Conservation (phyloP, 2,888 invertebrate species). For the Caenorhabditis virilis region DNA sequence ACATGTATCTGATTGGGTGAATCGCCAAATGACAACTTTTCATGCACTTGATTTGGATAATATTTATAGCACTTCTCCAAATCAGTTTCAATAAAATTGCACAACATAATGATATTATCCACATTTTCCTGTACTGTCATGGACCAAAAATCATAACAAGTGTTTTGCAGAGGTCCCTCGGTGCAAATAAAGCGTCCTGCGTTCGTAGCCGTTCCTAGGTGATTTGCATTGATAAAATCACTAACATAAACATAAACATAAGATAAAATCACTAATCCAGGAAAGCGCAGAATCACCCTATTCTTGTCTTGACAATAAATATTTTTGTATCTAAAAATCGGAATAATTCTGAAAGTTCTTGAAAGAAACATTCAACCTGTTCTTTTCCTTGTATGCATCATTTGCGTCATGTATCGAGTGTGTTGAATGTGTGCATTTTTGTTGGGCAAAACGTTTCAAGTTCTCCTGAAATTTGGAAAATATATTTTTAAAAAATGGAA, state of each 20-base stretch:
- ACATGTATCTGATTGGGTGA: conserved; percentile 19
- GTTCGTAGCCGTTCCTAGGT: conserved; percentile 32
- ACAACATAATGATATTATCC: conserved; percentile 45
- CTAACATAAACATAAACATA: too few species aligned
- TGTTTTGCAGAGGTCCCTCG: conserved; percentile 45
- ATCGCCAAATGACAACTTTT: conserved; percentile 28
- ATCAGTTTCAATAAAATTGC: conserved; percentile 47
- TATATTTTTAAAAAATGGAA: too few species aligned
- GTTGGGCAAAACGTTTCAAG: too few species aligned
- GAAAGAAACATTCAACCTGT: too few species aligned
- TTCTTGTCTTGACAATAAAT: conserved; percentile 49
- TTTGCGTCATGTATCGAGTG: too few species aligned
- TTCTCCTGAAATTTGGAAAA: too few species aligned
- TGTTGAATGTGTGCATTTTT: too few species aligned
- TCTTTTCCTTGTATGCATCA: conserved; percentile 45
- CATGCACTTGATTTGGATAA: conserved; percentile 22
- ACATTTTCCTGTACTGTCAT: conserved; percentile 35
- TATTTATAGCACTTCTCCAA: conserved; percentile 39
- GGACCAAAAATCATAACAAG: conserved; percentile 37
- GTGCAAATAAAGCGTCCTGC: conserved; percentile 54
- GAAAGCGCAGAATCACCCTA: conserved; percentile 40
- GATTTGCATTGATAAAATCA: conserved; percentile 56
- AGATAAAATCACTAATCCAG: too few species aligned
- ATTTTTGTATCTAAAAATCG: conserved; percentile 38
- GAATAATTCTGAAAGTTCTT: too few species aligned